These are phyloP conservation scores for Pimephales promelas DNA, from an alignment of 2,113 vertebrate genomes.

Conservation along the genomic window DNA sequence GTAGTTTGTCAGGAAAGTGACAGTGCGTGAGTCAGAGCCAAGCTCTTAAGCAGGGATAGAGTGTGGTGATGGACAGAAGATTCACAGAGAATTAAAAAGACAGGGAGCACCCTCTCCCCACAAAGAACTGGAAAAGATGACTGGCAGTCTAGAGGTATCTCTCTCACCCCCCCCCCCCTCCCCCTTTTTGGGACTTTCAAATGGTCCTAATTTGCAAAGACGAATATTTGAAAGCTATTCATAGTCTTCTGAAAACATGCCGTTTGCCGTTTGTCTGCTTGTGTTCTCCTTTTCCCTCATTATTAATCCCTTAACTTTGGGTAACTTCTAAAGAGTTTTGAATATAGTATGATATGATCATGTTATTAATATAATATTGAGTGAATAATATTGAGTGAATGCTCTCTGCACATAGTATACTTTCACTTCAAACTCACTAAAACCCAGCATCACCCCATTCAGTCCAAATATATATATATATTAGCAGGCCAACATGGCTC, in stretches of 20 bases:
- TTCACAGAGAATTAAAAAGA: constrained; percentile 77
- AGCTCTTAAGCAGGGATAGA: constrained; percentile 73
- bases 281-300: not conserved
- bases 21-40: constrained; percentile 71
- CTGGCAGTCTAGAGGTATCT: constrained; percentile 55
- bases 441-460: no score
- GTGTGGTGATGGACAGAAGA: constrained; percentile 76
- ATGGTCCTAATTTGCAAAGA: constrained; percentile 2
- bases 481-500: no score
- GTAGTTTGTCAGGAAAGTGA: constrained; percentile 73
- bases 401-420: no score
- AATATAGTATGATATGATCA: not conserved
- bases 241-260: not conserved
- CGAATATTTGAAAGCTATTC: not conserved
- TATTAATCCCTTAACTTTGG: not conserved
- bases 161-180: no score
- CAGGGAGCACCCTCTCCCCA: constrained; percentile 61
- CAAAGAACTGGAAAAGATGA: constrained; percentile 68
- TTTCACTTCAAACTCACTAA: no score
- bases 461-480: no score
- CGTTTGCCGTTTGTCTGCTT: not conserved
- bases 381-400: no score
- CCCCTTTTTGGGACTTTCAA: constrained; percentile 5
- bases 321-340: not conserved
- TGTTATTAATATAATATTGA: no score